phyloP scores from a whole-genome alignment of 2,113 vertebrate species.

The Acrocephalus kingi region DNA sequence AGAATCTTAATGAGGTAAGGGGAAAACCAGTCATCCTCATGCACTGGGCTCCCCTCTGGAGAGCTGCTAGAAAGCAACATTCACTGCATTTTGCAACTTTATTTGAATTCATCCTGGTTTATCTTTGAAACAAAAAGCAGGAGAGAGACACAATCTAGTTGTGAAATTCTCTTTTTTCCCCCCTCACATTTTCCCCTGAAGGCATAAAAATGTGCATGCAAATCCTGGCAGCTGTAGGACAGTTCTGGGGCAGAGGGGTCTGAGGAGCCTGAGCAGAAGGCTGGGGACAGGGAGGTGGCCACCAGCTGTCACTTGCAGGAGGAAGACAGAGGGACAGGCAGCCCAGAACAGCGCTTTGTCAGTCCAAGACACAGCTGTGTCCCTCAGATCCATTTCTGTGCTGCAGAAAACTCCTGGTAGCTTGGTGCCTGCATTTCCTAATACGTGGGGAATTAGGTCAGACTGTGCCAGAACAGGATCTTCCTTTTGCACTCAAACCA shows the following conservation, averaged over 20 bases:
- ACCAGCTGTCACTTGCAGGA: background rate
- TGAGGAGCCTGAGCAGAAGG: background rate
- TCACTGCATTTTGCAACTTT: background rate
- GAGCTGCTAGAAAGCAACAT: background rate
- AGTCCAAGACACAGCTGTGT: background rate
- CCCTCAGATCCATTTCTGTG: background rate
- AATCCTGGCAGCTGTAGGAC: background rate
- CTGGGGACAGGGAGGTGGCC: background rate
- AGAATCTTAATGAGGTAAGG: slow-evolving; percentile 33
- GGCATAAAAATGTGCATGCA: background rate
- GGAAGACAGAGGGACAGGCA: background rate
- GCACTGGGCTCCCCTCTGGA: background rate
- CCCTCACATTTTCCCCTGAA: background rate
- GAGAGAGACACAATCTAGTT: background rate
- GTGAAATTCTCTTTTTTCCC: background rate
- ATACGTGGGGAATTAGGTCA: background rate
- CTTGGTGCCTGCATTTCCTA: fast-evolving
- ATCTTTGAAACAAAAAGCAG: background rate
- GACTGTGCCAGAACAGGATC: background rate
- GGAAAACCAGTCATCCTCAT: background rate
- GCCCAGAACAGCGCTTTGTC: background rate
- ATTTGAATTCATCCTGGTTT: background rate
- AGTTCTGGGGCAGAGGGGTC: background rate
- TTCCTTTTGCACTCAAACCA: background rate
- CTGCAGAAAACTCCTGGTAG: background rate